Evolutionary conservation across 1,140 invertebrate species (phyloP).

Genomic region (Odontomachus brunneus): DNA sequence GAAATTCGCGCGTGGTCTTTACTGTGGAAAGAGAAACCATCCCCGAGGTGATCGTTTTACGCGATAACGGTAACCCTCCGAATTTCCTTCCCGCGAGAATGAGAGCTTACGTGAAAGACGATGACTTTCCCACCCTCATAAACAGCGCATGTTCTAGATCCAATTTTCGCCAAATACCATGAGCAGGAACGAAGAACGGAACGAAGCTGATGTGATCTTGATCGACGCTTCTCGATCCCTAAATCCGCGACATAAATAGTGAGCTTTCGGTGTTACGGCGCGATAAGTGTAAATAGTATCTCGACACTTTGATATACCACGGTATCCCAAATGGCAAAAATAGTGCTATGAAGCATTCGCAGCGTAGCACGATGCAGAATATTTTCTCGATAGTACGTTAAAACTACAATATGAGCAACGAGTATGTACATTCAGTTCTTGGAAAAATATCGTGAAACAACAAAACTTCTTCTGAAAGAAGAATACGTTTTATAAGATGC

Average conservation of each 20-base stretch:
- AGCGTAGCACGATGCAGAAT: too few relatives aligned
- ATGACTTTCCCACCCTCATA: slow-evolving; percentile 36
- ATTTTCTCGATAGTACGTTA: too few relatives aligned
- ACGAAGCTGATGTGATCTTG: slow-evolving; percentile 14
- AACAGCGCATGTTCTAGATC: slow-evolving; percentile 32
- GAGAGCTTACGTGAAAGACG: slow-evolving; percentile 34
- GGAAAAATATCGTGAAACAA: too few relatives aligned
- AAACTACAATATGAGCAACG: too few relatives aligned
- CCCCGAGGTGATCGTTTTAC: background rate
- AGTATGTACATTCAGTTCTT: too few relatives aligned
- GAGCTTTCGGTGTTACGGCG: background rate
- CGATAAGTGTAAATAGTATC: slow-evolving; percentile 2
- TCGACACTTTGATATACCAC: background rate
- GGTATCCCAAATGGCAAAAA: background rate
- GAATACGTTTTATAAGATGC: too few relatives aligned
- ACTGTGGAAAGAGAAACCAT: background rate
- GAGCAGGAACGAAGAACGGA: slow-evolving; percentile 2
- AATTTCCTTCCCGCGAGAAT: slow-evolving; percentile 6
- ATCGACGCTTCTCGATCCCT: slow-evolving; percentile 32
- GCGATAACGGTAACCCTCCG: background rate
- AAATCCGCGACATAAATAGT: slow-evolving; percentile 6
- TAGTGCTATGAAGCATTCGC: too few relatives aligned
- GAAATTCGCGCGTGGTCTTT: background rate
- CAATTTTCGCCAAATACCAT: slow-evolving; percentile 29
- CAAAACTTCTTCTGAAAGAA: too few relatives aligned